Conservation (phyloP, 1,140 invertebrate species). For the Pygmarrhopalites habei region DNA sequence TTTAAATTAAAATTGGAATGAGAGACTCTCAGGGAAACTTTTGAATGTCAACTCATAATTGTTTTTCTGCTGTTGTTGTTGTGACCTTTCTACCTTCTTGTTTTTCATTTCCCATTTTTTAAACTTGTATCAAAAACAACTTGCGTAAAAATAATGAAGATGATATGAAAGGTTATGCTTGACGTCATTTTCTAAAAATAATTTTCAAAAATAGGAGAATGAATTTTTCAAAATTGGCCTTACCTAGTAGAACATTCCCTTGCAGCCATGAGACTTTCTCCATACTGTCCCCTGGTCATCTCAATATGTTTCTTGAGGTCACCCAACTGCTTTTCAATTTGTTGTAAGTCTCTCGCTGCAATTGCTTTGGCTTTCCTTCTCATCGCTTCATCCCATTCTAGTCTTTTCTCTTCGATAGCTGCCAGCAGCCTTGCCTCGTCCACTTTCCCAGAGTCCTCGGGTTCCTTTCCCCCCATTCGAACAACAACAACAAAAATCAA, state of each 20-base stretch:
- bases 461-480: slow-evolving; percentile 1
- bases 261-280: slow-evolving; percentile 62
- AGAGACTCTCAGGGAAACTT: too few relatives aligned
- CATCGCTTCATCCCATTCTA: slow-evolving; percentile 16
- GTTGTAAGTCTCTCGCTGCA: slow-evolving; percentile 6
- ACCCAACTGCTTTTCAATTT: slow-evolving; percentile 8
- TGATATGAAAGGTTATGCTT: too few relatives aligned
- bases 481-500: not conserved
- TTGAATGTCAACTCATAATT: too few relatives aligned
- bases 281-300: slow-evolving; percentile 45
- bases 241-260: slow-evolving; percentile 60
- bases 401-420: slow-evolving; percentile 7
- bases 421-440: not conserved
- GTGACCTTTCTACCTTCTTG: too few relatives aligned
- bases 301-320: slow-evolving; percentile 7
- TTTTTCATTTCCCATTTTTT: too few relatives aligned
- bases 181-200: too few relatives aligned
- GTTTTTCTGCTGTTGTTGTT: too few relatives aligned
- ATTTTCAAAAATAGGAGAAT: too few relatives aligned
- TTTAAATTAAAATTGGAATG: too few relatives aligned
- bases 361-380: slow-evolving; percentile 9
- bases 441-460: slow-evolving; percentile 4
- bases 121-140: too few relatives aligned
- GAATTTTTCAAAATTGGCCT: too few relatives aligned
- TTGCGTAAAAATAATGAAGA: too few relatives aligned